phyloP scores from a whole-genome alignment of 2,888 invertebrate genomes.

The Mythimna impura region DNA sequence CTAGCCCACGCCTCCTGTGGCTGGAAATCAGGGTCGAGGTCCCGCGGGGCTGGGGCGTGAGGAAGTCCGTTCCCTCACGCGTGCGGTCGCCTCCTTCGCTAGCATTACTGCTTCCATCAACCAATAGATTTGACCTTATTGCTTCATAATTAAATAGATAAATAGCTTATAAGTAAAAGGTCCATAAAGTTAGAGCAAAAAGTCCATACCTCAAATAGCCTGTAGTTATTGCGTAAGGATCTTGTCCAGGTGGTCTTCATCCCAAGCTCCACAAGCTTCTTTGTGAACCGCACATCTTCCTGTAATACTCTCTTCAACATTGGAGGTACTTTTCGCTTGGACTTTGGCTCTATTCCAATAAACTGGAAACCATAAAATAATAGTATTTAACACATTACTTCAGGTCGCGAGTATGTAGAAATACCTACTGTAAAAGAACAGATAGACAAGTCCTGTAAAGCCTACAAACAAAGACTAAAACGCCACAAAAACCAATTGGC shows the following conservation, averaged over 20 bases:
- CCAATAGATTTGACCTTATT: not conserved
- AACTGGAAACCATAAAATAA: conserved; percentile 32
- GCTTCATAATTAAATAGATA: not conserved
- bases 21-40: too few relatives aligned
- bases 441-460: too few relatives aligned
- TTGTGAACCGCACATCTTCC: conserved; percentile 88
- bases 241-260: conserved; percentile 86
- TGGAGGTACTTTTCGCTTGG: conserved; percentile 84
- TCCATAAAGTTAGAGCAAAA: not conserved
- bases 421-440: too few relatives aligned
- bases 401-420: too few relatives aligned
- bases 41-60: too few relatives aligned
- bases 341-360: conserved; percentile 13
- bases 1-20: too few relatives aligned
- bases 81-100: too few relatives aligned
- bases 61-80: too few relatives aligned
- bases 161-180: not conserved
- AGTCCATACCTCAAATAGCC: conserved; percentile 88
- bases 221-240: conserved; percentile 89
- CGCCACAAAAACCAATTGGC: too few relatives aligned
- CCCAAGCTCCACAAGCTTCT: conserved; percentile 87
- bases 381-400: not conserved
- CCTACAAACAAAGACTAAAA: too few relatives aligned
- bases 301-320: conserved; percentile 86
- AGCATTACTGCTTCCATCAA: too few relatives aligned